Conservation (phyloP, 2,797 vertebrate genomes). For the Potorous gilbertii region DNA sequence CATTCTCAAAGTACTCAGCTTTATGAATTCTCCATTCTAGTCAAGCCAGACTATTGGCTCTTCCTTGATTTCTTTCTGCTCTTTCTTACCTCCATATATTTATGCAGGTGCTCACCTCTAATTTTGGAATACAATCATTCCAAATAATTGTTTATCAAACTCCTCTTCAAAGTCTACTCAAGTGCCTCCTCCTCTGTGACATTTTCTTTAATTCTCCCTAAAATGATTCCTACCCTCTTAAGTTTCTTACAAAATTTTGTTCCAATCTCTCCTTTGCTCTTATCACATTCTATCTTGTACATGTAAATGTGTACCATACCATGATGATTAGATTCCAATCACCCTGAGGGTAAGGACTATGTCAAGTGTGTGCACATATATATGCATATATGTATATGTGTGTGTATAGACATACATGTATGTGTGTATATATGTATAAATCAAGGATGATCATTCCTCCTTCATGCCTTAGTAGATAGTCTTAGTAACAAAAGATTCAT, state of each 20-base stretch:
- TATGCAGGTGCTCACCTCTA: background rate
- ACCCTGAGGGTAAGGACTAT: background rate
- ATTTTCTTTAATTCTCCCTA: background rate
- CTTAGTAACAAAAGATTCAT: background rate
- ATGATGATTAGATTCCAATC: background rate
- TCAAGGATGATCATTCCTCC: background rate
- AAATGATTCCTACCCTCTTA: background rate
- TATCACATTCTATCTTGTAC: background rate
- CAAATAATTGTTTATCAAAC: background rate
- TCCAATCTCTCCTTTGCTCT: background rate
- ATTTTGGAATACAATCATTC: background rate
- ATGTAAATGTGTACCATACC: background rate
- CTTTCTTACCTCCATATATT: background rate
- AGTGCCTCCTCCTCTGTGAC: background rate
- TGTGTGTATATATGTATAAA: background rate
- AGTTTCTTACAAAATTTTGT: background rate
- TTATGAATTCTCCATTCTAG: background rate
- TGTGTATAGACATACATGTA: background rate
- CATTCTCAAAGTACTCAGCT: background rate
- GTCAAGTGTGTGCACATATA: background rate
- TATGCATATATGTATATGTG: fast-evolving
- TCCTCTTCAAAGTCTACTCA: background rate
- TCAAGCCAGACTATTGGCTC: background rate
- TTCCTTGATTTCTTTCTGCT: background rate
- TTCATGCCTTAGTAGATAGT: background rate